phyloP scores from a whole-genome alignment of 2,113 vertebrate genomes.

The Daubentonia madagascariensis region DNA sequence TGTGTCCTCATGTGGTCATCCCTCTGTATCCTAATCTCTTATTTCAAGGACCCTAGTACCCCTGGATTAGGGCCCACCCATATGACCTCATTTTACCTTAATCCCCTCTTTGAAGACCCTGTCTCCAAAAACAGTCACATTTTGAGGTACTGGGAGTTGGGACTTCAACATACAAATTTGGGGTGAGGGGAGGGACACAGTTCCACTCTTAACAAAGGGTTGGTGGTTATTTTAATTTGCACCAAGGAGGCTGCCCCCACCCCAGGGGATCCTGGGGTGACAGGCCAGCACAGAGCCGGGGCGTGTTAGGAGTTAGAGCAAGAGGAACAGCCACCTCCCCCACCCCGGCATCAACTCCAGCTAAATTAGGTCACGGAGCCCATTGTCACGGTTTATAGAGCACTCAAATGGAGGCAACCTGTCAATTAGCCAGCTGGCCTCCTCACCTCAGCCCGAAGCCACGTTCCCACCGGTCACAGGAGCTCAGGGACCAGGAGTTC shows the following conservation, averaged over 20 bases:
- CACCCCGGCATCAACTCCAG: fast-evolving
- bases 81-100: neutral
- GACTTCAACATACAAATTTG: neutral
- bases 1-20: fast-evolving
- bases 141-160: too few species aligned
- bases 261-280: neutral
- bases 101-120: neutral
- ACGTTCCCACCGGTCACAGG: fast-evolving
- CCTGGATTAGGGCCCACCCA: fast-evolving
- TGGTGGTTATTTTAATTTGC: neutral
- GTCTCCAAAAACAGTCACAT: neutral
- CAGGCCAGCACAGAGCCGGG: neutral
- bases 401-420: fast-evolving
- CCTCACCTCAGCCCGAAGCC: neutral
- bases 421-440: fast-evolving
- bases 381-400: fast-evolving
- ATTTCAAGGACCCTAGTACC: too few species aligned
- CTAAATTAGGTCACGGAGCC: neutral
- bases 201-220: neutral
- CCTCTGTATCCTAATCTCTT: neutral
- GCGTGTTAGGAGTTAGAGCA: neutral
- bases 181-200: neutral
- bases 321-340: neutral
- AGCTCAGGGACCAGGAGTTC: too few species aligned
- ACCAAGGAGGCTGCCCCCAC: neutral